phyloP scores from a whole-genome alignment of 2,888 invertebrate genomes.

The Glyphotaelius pellucidus region DNA sequence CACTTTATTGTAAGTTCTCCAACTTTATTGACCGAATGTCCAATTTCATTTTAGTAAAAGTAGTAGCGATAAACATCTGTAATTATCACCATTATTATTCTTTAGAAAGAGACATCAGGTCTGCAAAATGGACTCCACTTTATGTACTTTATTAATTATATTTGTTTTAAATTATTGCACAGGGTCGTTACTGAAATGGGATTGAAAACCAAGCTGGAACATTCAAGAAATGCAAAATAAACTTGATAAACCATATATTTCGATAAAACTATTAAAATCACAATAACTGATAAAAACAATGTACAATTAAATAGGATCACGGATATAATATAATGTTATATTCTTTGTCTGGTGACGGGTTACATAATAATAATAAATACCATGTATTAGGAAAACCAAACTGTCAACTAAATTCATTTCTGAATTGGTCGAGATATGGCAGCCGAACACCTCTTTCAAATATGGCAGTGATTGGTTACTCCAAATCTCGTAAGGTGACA shows the following conservation, averaged over 20 bases:
- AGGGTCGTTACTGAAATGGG: neutral
- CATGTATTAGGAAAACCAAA: constrained; percentile 1
- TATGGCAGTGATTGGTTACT: neutral
- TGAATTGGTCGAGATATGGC: neutral
- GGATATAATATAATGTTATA: neutral
- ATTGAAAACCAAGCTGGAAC: constrained; percentile 16
- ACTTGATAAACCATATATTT: constrained; percentile 27
- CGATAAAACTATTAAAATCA: constrained; percentile 31
- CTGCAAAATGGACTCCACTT: neutral
- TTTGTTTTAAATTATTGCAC: constrained; percentile 13
- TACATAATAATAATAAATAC: constrained; percentile 16
- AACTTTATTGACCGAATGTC: neutral
- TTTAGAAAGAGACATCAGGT: neutral
- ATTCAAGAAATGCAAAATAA: constrained; percentile 13
- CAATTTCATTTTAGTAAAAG: neutral
- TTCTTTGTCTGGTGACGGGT: constrained; percentile 1
- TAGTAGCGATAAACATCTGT: neutral
- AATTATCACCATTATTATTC: neutral
- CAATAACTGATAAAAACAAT: constrained; percentile 25
- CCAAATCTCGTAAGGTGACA: neutral
- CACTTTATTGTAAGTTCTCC: neutral
- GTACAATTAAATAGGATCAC: constrained; percentile 7
- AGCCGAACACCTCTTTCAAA: constrained; percentile 8
- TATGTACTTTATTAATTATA: constrained; percentile 6
- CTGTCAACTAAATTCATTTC: neutral